Percentiles rank a stretch among this genome's conserved stretches.
Evolutionary conservation across 2,113 vertebrate species (phyloP).

Genomic region (Tetrao urogallus): DNA sequence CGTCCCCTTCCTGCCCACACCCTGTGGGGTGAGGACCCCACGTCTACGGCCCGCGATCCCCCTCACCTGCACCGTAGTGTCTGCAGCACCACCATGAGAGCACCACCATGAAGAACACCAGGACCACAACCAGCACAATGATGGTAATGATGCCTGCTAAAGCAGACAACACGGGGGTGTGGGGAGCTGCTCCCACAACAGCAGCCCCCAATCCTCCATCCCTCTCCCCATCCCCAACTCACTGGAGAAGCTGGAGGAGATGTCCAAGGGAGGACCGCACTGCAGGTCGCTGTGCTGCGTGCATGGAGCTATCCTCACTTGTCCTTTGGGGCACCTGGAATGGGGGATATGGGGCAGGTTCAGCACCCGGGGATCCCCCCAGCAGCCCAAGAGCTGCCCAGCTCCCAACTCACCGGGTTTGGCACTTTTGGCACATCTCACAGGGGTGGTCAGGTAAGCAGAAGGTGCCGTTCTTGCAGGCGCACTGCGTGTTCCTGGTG

Average conservation of each 20-base stretch:
- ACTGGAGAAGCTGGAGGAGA: fast-evolving
- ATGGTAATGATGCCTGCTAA: fast-evolving
- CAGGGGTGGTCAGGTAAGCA: slow-evolving; percentile 52
- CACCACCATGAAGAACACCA: fast-evolving
- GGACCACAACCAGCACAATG: fast-evolving
- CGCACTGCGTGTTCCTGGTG: neutral
- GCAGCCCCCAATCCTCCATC: neutral
- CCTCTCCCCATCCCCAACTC: neutral
- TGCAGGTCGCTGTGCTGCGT: neutral
- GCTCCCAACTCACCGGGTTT: neutral
- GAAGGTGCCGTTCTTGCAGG: slow-evolving; percentile 57
- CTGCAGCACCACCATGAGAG: fast-evolving
- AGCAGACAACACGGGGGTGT: fast-evolving
- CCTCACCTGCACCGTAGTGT: neutral
- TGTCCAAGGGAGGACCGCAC: neutral
- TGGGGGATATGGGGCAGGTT: fast-evolving
- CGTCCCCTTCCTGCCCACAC: neutral
- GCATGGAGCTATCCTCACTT: slow-evolving; percentile 17
- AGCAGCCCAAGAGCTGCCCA: fast-evolving
- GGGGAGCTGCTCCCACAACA: neutral
- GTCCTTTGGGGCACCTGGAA: neutral
- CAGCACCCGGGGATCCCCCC: neutral
- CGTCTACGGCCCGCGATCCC: neutral
- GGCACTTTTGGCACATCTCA: slow-evolving; percentile 66
- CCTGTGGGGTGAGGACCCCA: fast-evolving